These are phyloP conservation scores for Rhodinocichla rosea DNA, from an alignment of 2,113 vertebrate species.

Conservation along the genomic window DNA sequence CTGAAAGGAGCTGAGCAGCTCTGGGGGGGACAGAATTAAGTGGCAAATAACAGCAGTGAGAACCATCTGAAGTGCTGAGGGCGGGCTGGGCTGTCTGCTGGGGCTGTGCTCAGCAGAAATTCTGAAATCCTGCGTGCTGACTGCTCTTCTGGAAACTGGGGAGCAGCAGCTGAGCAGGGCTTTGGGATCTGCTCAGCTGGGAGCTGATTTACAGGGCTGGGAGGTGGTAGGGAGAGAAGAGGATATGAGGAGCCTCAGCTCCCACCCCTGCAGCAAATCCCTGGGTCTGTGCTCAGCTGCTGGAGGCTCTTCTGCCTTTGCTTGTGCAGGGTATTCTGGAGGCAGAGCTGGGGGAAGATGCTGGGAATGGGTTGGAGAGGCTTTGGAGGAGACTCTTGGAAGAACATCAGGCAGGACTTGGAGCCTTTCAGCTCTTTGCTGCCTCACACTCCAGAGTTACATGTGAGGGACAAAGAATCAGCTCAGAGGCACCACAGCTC, in stretches of 20 bases:
- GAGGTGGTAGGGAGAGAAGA: not conserved
- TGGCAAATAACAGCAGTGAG: not conserved
- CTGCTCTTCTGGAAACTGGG: not conserved
- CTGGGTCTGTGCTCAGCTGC: not conserved
- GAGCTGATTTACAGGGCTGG: not conserved
- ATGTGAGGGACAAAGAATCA: not conserved
- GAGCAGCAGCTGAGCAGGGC: not conserved
- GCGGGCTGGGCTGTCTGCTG: not conserved
- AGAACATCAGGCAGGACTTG: not conserved
- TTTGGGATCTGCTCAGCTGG: not conserved
- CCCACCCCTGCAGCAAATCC: not conserved
- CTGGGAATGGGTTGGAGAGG: not conserved
- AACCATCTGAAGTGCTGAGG: not conserved
- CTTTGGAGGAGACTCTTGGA: not conserved
- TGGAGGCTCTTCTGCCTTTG: not conserved
- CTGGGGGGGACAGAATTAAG: not conserved
- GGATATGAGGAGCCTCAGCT: not conserved
- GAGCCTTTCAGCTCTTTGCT: not conserved
- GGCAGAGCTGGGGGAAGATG: not conserved
- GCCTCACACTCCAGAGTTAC: not conserved
- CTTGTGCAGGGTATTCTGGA: not conserved
- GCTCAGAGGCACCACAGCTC: not conserved
- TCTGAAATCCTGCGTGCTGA: not conserved
- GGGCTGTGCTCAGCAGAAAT: slow-evolving; percentile 39
- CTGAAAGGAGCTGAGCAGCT: not conserved